Evolutionary conservation across 1,140 invertebrate genomes (phyloP).

Genomic region (Drosophila pseudoobscura): DNA sequence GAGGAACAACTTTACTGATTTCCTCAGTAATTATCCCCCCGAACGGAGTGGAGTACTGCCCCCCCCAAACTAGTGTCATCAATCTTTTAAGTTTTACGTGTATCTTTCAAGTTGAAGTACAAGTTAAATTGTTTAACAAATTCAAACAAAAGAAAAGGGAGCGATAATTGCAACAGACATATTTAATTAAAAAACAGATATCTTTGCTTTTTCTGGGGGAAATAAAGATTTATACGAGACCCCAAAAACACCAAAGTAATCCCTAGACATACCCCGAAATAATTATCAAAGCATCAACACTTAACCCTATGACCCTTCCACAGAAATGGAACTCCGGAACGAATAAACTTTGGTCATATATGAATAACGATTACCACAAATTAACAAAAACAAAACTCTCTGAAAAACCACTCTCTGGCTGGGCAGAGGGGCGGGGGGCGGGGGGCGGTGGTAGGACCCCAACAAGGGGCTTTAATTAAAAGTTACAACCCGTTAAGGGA

Average conservation of each 20-base stretch:
- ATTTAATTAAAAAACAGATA: no score
- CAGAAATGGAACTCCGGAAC: constrained; percentile 16
- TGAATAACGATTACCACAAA: constrained; percentile 65
- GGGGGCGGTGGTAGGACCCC: background rate
- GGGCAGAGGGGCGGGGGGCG: background rate
- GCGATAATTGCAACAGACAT: no score
- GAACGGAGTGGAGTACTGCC: background rate
- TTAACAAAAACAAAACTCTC: constrained; percentile 31
- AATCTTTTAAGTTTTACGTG: constrained; percentile 22
- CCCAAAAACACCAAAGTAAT: background rate
- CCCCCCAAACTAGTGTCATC: constrained; percentile 21
- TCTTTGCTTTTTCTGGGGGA: no score
- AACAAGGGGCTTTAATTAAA: constrained; percentile 66
- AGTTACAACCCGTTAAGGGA: constrained; percentile 51
- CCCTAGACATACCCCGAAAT: constrained; percentile 1
- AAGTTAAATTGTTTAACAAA: constrained; percentile 24
- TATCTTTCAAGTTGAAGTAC: constrained; percentile 18
- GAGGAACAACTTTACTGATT: constrained; percentile 58
- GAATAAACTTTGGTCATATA: constrained; percentile 25
- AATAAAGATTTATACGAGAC: no score
- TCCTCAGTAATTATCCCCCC: constrained; percentile 40
- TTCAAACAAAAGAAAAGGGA: no score
- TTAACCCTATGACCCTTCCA: constrained; percentile 26
- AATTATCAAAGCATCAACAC: constrained; percentile 21
- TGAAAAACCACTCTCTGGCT: no score